Percentiles rank a stretch among this genome's conserved stretches.
phyloP scores from a whole-genome alignment of 1,140 invertebrate species.

The Caenorhabditis latens region DNA sequence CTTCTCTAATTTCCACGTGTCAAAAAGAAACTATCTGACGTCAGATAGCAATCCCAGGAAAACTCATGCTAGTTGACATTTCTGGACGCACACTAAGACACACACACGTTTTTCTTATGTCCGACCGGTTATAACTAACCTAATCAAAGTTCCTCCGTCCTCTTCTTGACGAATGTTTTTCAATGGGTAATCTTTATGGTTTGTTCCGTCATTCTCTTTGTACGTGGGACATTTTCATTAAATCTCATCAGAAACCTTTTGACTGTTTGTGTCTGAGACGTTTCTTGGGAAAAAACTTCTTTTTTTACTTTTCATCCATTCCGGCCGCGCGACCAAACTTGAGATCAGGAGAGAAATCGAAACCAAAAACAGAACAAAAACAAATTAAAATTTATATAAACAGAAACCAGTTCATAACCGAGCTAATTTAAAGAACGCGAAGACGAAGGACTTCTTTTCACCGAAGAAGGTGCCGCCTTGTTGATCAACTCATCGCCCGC shows the following conservation, averaged over 20 bases:
- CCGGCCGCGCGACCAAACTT: no score
- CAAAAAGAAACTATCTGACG: not conserved
- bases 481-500: conserved; percentile 19
- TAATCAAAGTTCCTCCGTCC: conserved; percentile 41
- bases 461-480: conserved; percentile 39
- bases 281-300: no score
- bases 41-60: not conserved
- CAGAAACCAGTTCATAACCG: not conserved
- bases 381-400: not conserved
- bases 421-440: conserved; percentile 23
- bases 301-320: no score
- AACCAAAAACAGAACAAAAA: not conserved
- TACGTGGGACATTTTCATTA: not conserved
- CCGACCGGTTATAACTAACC: conserved; percentile 22
- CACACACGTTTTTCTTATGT: not conserved
- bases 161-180: conserved; percentile 5
- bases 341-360: not conserved
- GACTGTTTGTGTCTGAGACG: not conserved
- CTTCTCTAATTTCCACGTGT: no score
- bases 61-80: conserved; percentile 13
- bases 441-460: conserved; percentile 36
- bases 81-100: not conserved
- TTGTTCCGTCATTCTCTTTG: conserved; percentile 26
- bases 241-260: not conserved
- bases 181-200: not conserved